Evolutionary conservation across 2,113 vertebrate species (phyloP).

Genomic region (Brachypodius melanocephalos): DNA sequence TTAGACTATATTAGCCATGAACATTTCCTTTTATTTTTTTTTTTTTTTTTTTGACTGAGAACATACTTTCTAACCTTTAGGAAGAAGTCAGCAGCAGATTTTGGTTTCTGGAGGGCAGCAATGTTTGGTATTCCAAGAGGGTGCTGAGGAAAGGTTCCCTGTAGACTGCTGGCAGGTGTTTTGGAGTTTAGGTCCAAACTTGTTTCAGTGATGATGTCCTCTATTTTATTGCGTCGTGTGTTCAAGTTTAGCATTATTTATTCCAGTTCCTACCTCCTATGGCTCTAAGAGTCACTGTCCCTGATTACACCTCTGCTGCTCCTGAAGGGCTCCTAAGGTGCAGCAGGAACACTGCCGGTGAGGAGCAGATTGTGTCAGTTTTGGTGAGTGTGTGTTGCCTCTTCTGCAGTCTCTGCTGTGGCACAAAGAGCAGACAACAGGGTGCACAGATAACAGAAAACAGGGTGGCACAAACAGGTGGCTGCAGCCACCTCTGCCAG

Average conservation of each 20-base stretch:
- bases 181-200: not conserved
- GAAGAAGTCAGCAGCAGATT: not conserved
- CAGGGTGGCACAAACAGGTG: not conserved
- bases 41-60: not conserved
- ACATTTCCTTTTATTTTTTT: not conserved
- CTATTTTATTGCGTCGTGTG: not conserved
- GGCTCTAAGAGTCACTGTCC: not conserved
- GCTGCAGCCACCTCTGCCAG: not conserved
- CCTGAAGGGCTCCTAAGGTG: not conserved
- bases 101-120: not conserved
- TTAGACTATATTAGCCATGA: not conserved
- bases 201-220: not conserved
- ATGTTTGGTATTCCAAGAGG: not conserved
- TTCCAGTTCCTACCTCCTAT: not conserved
- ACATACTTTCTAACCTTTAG: not conserved
- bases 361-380: not conserved
- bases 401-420: not conserved
- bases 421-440: too few species aligned
- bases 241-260: not conserved
- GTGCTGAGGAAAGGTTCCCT: not conserved
- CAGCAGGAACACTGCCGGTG: not conserved
- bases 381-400: fast-evolving
- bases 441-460: too few species aligned
- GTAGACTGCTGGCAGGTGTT: not conserved
- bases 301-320: not conserved